phyloP scores from a whole-genome alignment of 1,140 invertebrate genomes.

The Sminthurides bifidus region DNA sequence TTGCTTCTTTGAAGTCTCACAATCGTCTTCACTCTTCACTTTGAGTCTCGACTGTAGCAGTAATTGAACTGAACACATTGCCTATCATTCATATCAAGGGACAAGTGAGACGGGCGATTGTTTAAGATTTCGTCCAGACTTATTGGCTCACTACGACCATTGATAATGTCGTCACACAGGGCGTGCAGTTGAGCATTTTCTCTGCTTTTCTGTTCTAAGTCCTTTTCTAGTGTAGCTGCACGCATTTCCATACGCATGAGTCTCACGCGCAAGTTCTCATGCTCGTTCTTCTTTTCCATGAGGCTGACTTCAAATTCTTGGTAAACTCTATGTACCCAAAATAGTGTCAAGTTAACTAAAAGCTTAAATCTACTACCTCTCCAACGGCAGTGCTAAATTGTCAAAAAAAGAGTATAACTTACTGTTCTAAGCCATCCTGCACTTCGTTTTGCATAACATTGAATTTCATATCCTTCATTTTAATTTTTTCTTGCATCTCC shows the following conservation, averaged over 20 bases:
- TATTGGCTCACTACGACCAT: no score
- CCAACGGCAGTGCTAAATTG: not conserved
- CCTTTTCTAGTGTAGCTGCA: slow-evolving; percentile 10
- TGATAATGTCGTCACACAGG: slow-evolving; percentile 17
- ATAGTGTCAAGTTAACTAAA: not conserved
- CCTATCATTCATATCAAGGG: no score
- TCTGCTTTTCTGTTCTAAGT: slow-evolving; percentile 17
- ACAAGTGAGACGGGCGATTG: no score
- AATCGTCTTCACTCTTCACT: no score
- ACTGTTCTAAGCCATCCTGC: slow-evolving; percentile 10
- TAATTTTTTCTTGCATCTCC: slow-evolving; percentile 9
- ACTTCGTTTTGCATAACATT: slow-evolving; percentile 4
- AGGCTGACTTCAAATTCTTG: slow-evolving; percentile 1
- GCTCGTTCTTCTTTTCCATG: not conserved
- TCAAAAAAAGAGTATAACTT: not conserved
- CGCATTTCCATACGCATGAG: slow-evolving; percentile 10
- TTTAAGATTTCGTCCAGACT: no score
- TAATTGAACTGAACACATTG: no score
- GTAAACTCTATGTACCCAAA: not conserved
- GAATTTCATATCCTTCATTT: slow-evolving; percentile 11
- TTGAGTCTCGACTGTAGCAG: no score
- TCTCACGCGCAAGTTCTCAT: slow-evolving; percentile 1
- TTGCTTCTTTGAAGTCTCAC: no score
- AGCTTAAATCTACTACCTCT: no score
- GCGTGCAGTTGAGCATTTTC: slow-evolving; percentile 14